These are phyloP conservation scores for Campoplex capitator DNA, from an alignment of 2,888 invertebrate genomes.

Conservation along the genomic window DNA sequence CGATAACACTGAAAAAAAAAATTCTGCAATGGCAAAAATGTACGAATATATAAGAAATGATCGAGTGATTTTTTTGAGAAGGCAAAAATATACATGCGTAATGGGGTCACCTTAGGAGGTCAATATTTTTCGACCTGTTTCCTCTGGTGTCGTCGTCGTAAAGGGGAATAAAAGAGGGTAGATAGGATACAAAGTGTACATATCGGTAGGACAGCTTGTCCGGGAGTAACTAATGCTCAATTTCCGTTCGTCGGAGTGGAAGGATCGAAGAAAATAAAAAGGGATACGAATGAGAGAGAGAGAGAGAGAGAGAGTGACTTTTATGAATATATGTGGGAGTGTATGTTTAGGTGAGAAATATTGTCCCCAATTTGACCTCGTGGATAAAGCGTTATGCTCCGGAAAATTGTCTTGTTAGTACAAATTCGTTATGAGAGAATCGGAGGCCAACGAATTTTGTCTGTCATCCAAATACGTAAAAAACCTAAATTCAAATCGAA, in stretches of 20 bases:
- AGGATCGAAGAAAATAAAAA: slow-evolving; percentile 35
- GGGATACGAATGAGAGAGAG: slow-evolving; percentile 33
- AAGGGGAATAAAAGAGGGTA: slow-evolving; percentile 9
- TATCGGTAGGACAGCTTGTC: slow-evolving; percentile 53
- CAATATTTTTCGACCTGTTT: slow-evolving; percentile 75
- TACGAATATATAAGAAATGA: not conserved
- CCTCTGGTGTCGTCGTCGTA: slow-evolving; percentile 38
- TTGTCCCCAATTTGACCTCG: slow-evolving; percentile 23
- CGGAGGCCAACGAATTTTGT: slow-evolving; percentile 6
- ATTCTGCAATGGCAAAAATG: not conserved
- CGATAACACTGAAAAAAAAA: too few relatives aligned
- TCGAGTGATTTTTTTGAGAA: slow-evolving; percentile 12
- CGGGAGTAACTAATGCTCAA: slow-evolving; percentile 78
- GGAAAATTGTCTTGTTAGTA: slow-evolving; percentile 73
- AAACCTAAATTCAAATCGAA: not conserved
- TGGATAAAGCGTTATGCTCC: slow-evolving; percentile 58
- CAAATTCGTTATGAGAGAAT: slow-evolving; percentile 47
- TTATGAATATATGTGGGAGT: not conserved
- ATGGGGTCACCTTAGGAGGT: slow-evolving; percentile 72
- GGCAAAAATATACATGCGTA: slow-evolving; percentile 60
- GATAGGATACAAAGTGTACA: slow-evolving; percentile 65
- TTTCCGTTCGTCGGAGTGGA: slow-evolving; percentile 80
- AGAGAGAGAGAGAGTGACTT: slow-evolving; percentile 5
- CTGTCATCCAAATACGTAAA: not conserved
- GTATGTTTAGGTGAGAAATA: slow-evolving; percentile 42